Evolutionary conservation across 2,888 invertebrate species (phyloP), one percentile per base, ranked within the genome.

Genomic region (Piscicola geometra): DNA sequence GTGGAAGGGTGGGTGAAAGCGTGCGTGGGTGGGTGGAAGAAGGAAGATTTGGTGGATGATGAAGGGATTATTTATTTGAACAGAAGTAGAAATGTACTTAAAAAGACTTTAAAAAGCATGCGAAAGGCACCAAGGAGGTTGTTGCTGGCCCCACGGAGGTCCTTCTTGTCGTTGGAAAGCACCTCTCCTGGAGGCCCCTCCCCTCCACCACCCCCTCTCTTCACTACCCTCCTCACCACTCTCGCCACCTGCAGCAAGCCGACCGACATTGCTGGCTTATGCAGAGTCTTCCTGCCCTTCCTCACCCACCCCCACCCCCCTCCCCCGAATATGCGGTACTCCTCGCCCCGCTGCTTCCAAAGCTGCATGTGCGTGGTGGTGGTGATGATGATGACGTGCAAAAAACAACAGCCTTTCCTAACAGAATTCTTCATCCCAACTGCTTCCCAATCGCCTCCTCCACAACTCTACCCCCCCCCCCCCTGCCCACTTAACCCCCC

Each of bases 291-390:
- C 78, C 92, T 76, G 21, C 81, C 82, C 30, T 77, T 72, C 47
- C 82, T 82, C 25, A 83, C 70, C 86, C 86, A 86, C 41, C 81
- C 76, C 98, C 98, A 99, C n/a, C 97, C 98, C 90, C 96, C 95
- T 15, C 84, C 84, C 0, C 97, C 97, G 83, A 94, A 94, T 66
- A 98, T 90, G 79, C 99, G 89, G 85, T 97, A 99, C 82, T 98
- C 97, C 86, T 99, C 99, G 0, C 98, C 98, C 86, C 94, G 96
- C 87, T 96, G 94, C 85, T 97, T 97, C 93, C 94, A 85, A n/a
- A 85, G 83, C 85, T 85, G 78, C 1, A 21, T 25, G 60, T 56
- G n/a, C 50, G 9, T 28, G 5, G 32, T 15, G 21, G 21, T 47
- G 50, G 9, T 47, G 50, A 9, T 47, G 21, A 47, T 47, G 50